Base-by-base conservation (phyloP, 2,888 invertebrate genomes). In the Leptopilina drosophilae region DNA sequence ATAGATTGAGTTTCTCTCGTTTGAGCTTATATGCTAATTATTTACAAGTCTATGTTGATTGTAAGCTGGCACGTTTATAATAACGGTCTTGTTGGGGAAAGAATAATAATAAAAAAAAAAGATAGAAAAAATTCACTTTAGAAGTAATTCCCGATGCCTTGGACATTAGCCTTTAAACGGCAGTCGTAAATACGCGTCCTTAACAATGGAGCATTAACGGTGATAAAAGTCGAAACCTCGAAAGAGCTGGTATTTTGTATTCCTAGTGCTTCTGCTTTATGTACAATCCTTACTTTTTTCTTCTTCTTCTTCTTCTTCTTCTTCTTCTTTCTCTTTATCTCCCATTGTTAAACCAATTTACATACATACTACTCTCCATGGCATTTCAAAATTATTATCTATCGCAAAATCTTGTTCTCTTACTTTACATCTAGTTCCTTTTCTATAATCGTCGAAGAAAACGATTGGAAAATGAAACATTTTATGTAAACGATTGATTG, bases 191-290 rank as follows among this genome's bases (percentile, higher is more conserved):
- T 73, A 56, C 73, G 73, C n/a, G 64, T 73, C 53, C 73, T 73
- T 73, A 56, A 73, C 73, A 73, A 73, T 73, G 73, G 73, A 53
- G 53, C 73, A 73, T 73, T 73, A 73, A 53, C 53, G 53, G 69
- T 53, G 53, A 53, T 73, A 73, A 73, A 56, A 73, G 53, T 73
- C 66, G 46, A 66, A 66, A 66, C 66, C 66, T 66, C 66, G 46
- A 66, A 66, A 66, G 66, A 66, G 42, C 46, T 73, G 53, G 53
- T 69, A 73, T 73, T 73, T 73, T 73, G 69, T 73, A 56, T 73
- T 73, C 73, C 73, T 73, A 73, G 53, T 73, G 56, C 73, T 73
- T 73, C 73, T 73, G n/a, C 40, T 33, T 73, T n/a, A 56, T 73
- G 73, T 53, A 73, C 73, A 73, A 73, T 73, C 56, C 56, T 73